Conservation (phyloP, 2,888 invertebrate species). For the Cetonia aurata region DNA sequence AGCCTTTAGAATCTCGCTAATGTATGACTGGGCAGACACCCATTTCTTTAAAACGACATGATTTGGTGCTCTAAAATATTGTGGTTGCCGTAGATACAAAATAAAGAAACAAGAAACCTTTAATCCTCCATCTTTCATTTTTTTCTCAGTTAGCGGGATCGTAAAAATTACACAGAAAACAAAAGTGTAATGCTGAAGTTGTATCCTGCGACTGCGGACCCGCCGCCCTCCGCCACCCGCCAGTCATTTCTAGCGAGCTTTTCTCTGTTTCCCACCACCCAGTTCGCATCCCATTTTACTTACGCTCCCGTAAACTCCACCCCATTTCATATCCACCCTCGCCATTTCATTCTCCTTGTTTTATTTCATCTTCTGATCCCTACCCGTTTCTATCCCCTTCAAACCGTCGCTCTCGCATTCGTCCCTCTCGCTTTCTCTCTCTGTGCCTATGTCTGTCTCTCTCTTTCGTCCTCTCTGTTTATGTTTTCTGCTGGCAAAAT, state of each 20-base stretch:
- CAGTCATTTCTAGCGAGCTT: slow-evolving; percentile 51
- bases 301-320: slow-evolving; percentile 72
- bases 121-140: slow-evolving; percentile 43
- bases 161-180: slow-evolving; percentile 58
- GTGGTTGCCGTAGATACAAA: slow-evolving; percentile 29
- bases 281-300: slow-evolving; percentile 69
- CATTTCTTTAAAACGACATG: slow-evolving; percentile 7
- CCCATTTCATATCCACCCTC: slow-evolving; percentile 67
- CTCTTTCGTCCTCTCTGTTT: slow-evolving; percentile 53
- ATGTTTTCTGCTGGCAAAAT: slow-evolving; percentile 57
- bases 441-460: slow-evolving; percentile 41
- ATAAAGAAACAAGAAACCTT: slow-evolving; percentile 43
- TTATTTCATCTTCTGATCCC: slow-evolving; percentile 67
- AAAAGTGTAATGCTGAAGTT: slow-evolving; percentile 56
- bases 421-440: slow-evolving; percentile 49
- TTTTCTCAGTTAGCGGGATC: slow-evolving; percentile 37
- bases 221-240: slow-evolving; percentile 33
- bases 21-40: not conserved
- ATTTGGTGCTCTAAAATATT: slow-evolving; percentile 10
- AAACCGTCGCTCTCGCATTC: slow-evolving; percentile 47
- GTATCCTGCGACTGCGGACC: slow-evolving; percentile 47
- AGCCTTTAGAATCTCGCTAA: not conserved
- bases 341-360: slow-evolving; percentile 68
- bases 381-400: slow-evolving; percentile 46
- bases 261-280: slow-evolving; percentile 59